These are phyloP conservation scores for Drosophila mauritiana DNA, from an alignment of 1,140 invertebrate genomes.

Conservation along the genomic window DNA sequence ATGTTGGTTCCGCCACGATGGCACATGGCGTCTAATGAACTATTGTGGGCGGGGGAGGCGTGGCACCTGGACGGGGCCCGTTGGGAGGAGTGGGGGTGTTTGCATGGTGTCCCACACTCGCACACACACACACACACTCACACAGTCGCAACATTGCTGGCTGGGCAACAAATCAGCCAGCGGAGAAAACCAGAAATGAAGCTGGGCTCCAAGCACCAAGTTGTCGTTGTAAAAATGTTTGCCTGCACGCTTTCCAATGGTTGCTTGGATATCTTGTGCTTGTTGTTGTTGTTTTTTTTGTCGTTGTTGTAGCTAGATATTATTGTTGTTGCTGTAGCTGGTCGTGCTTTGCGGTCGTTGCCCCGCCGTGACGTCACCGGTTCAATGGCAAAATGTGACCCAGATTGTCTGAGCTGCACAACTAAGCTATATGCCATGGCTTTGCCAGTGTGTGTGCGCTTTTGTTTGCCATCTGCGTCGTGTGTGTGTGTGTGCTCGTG, in stretches of 20 bases:
- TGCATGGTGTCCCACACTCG: not conserved
- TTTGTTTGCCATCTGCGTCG: slow-evolving; percentile 36
- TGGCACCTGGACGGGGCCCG: slow-evolving; percentile 14
- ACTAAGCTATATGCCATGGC: slow-evolving; percentile 61
- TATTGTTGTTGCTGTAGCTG: slow-evolving; percentile 49
- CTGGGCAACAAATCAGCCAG: slow-evolving; percentile 78
- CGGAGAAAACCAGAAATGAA: slow-evolving; percentile 77
- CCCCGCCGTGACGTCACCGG: slow-evolving; percentile 84
- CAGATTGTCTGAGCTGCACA: slow-evolving; percentile 85
- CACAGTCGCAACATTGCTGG: slow-evolving; percentile 58
- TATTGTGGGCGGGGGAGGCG: slow-evolving; percentile 69
- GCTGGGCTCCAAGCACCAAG: slow-evolving; percentile 60
- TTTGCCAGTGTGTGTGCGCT: slow-evolving; percentile 16
- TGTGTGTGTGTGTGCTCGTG: slow-evolving; percentile 15
- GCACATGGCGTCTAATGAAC: slow-evolving; percentile 80
- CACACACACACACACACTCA: slow-evolving; percentile 37
- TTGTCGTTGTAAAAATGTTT: slow-evolving; percentile 82
- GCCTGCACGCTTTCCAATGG: slow-evolving; percentile 79
- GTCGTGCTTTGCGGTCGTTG: slow-evolving; percentile 84
- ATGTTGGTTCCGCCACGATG: slow-evolving; percentile 81
- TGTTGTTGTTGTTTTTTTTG: slow-evolving; percentile 29
- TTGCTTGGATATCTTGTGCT: slow-evolving; percentile 48
- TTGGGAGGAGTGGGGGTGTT: not conserved
- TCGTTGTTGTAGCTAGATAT: slow-evolving; percentile 24
- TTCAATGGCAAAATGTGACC: slow-evolving; percentile 85